These are phyloP conservation scores for Siphonodentalium dalli DNA, from an alignment of 2,888 invertebrate genomes.

Conservation along the genomic window DNA sequence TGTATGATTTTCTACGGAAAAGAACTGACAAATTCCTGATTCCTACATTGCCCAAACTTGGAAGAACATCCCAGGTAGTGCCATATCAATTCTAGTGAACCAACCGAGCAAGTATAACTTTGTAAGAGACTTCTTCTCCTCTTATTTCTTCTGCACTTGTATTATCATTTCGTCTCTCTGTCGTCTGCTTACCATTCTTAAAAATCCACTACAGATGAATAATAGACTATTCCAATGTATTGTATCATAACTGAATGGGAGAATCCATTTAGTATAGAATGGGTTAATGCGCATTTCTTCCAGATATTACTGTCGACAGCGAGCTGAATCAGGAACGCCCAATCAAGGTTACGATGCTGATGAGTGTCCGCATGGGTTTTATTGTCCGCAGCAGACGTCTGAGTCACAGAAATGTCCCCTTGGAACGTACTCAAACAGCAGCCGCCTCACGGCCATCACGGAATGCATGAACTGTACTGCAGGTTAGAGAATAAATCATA, in stretches of 20 bases:
- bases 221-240: too few relatives aligned
- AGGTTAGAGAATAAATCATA: too few relatives aligned
- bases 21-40: neutral
- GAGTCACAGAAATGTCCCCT: conserved; percentile 58
- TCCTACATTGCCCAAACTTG: neutral
- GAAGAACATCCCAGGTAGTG: neutral
- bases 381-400: conserved; percentile 50
- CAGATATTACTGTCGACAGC: conserved; percentile 58
- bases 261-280: too few relatives aligned
- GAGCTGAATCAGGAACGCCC: conserved; percentile 55
- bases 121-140: neutral
- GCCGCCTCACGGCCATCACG: conserved; percentile 36
- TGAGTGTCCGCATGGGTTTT: conserved; percentile 58
- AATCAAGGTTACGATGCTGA: conserved; percentile 51
- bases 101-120: too few relatives aligned
- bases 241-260: too few relatives aligned
- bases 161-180: too few relatives aligned
- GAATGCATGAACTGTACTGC: conserved; percentile 58
- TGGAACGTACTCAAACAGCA: conserved; percentile 51
- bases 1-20: too few relatives aligned
- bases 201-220: too few relatives aligned
- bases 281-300: neutral
- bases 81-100: too few relatives aligned
- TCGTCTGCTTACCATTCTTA: too few relatives aligned
- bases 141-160: neutral